These are phyloP conservation scores for Gadopsis bispinosus DNA, from an alignment of 2,797 vertebrate species.

Conservation along the genomic window DNA sequence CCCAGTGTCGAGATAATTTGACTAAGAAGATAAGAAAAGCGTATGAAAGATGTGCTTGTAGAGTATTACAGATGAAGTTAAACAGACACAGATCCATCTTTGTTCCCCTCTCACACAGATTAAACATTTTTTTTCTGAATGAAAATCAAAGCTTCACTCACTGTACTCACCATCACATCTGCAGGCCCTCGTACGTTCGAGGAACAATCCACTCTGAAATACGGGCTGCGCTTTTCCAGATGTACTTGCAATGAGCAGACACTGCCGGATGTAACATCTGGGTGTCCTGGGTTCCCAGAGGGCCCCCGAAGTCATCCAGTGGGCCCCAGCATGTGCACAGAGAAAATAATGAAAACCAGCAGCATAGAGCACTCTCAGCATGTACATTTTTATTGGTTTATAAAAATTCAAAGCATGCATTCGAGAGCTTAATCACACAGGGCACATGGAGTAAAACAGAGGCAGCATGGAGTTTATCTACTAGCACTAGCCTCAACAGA, in stretches of 20 bases:
- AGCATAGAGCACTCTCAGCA: not conserved
- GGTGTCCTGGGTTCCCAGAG: not conserved
- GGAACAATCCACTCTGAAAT: not conserved
- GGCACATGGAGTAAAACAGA: not conserved
- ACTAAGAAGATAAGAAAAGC: not conserved
- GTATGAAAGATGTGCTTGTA: not conserved
- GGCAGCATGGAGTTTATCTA: not conserved
- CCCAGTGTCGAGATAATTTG: not conserved
- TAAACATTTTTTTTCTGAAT: not conserved
- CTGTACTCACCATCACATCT: not conserved
- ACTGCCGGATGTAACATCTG: not conserved
- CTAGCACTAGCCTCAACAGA: not conserved
- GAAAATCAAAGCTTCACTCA: not conserved
- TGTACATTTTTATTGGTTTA: not conserved
- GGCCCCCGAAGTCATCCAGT: not conserved
- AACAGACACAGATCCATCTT: not conserved
- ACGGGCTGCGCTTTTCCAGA: not conserved
- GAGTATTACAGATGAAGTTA: not conserved
- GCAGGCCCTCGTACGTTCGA: not conserved
- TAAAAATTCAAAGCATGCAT: not conserved
- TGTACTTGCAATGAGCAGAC: not conserved
- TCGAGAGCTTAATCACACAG: not conserved
- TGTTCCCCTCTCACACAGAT: not conserved
- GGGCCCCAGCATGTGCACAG: not conserved
- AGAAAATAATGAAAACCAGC: not conserved